Conservation (phyloP, 2,113 vertebrate species). For the Pampusana beccarii region DNA sequence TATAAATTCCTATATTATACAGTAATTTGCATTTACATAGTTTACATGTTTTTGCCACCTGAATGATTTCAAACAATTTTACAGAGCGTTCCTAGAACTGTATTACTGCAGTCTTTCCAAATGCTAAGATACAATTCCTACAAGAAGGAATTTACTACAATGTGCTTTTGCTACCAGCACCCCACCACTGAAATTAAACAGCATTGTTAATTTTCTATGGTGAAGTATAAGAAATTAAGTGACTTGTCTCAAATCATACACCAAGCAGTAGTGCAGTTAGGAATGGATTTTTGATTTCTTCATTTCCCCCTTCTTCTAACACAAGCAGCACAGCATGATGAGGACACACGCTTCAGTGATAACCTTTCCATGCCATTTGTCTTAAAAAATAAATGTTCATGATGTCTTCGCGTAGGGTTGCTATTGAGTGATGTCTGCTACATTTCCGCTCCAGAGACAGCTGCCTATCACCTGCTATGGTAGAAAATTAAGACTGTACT, state of each 20-base stretch:
- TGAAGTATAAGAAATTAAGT: background rate
- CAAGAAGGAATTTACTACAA: background rate
- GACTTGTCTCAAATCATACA: background rate
- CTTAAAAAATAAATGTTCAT: background rate
- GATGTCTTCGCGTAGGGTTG: background rate
- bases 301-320: background rate
- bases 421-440: background rate
- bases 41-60: background rate
- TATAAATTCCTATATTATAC: background rate
- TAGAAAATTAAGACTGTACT: background rate
- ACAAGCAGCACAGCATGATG: background rate
- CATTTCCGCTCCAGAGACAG: background rate
- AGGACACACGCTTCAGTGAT: background rate
- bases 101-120: background rate
- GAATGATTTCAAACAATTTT: background rate
- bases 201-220: background rate
- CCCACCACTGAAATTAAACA: background rate
- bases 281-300: background rate
- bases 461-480: background rate
- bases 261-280: background rate
- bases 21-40: background rate
- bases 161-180: background rate
- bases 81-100: background rate
- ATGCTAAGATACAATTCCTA: background rate
- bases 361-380: background rate